Base-by-base conservation (phyloP, 2,888 invertebrate species). In the Omphaloscelis lunosa region DNA sequence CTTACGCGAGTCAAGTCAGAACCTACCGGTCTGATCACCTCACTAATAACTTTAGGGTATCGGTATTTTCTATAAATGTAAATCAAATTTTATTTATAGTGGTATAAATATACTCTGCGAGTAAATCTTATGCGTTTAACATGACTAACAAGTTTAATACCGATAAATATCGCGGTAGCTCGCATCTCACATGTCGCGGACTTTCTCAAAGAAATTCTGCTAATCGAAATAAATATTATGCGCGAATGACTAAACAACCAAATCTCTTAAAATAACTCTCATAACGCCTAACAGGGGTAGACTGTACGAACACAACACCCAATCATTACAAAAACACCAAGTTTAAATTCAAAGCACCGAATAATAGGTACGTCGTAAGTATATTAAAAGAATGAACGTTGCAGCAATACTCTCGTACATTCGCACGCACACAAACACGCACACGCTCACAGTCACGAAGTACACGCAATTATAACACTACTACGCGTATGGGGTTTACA, bases 401-500 rank as follows among this genome's bases (percentile, higher is more conserved):
- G 73, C 78, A 73, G 85, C 82, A 80, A 86, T 75, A 70, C 56
- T 70, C 65, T 75, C 79, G 67, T 65, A 70, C 71, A 68, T 58
- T 29, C 75, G 62, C 84, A 75, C 85, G 66, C 79, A 66, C 58
- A n/a, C 58, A 73, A 77, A 61, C 58, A 75, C 83, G 74, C 83
- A 45, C 86, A 74, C 85, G 73, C 86, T 71, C 80, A 79, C 82
- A 86, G 82, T 83, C 82, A 82, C 85, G 77, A 75, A 82, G 62
- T 75, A 68, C 87, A 82, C 82, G 73, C 86, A 84, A 84, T 71
- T 85, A 89, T 82, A 88, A 89, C 88, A 89, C 90, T 90, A 91
- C 90, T 92, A 89, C 90, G 89, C 91, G 89, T 93, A 92, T 95
- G 95, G 95, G 95, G 95, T 95, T 95, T 93, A 91, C 92, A 82